Evolutionary conservation across 2,888 invertebrate species (phyloP).

Genomic region (Teleogryllus oceanicus): DNA sequence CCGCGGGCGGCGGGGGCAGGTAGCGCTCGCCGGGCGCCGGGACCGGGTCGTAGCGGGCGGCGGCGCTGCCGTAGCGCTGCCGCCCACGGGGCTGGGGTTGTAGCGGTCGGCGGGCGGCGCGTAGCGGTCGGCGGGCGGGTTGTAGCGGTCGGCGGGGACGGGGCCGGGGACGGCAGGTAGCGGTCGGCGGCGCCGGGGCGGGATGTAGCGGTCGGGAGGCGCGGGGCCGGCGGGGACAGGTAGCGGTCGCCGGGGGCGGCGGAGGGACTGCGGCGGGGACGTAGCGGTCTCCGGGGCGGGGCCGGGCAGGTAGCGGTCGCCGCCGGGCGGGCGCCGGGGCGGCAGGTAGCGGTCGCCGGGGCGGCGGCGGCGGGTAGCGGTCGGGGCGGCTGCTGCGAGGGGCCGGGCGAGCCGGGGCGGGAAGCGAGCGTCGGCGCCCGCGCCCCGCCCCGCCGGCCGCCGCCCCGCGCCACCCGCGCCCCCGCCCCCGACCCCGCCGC

Average conservation of each 20-base stretch:
- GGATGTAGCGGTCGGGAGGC: slow-evolving; percentile 38
- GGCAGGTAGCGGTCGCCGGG: slow-evolving; percentile 44
- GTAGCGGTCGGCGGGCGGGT: slow-evolving; percentile 52
- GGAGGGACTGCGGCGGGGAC: slow-evolving; percentile 54
- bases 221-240: slow-evolving; percentile 40
- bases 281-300: slow-evolving; percentile 48
- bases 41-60: slow-evolving; percentile 45
- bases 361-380: slow-evolving; percentile 39
- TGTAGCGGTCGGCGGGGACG: slow-evolving; percentile 21
- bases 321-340: slow-evolving; percentile 40
- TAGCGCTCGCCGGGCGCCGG: slow-evolving; percentile 49
- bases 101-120: slow-evolving; percentile 48
- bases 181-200: slow-evolving; percentile 41
- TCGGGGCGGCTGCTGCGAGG: slow-evolving; percentile 33
- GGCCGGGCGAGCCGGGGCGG: slow-evolving; percentile 39
- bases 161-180: slow-evolving; percentile 45
- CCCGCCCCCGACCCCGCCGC: slow-evolving; percentile 26
- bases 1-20: slow-evolving; percentile 45
- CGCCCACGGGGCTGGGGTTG: slow-evolving; percentile 61
- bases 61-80: slow-evolving; percentile 63
- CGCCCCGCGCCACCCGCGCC: no score
- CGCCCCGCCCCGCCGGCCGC: slow-evolving; percentile 48
- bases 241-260: slow-evolving; percentile 32
- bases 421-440: slow-evolving; percentile 31
- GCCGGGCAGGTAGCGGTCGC: slow-evolving; percentile 40